Conservation (phyloP, 2,888 invertebrate species). For the Blera fallax region DNA sequence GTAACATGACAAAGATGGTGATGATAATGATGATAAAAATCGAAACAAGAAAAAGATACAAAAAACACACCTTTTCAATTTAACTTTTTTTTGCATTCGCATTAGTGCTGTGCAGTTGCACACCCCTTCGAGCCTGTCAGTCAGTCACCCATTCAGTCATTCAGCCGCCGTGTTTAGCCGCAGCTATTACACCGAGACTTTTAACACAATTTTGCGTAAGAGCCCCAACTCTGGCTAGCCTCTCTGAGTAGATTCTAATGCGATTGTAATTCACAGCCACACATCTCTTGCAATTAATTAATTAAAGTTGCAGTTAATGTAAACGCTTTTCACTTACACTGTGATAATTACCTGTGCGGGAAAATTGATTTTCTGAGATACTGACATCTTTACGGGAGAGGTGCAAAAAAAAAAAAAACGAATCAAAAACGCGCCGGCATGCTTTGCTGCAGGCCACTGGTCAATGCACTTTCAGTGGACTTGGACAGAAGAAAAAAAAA, state of each 20-base stretch:
- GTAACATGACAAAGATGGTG: slow-evolving; percentile 26
- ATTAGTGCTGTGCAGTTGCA: background rate
- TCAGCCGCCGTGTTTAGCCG: no score
- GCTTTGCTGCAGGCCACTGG: slow-evolving; percentile 9
- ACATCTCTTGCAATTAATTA: slow-evolving; percentile 34
- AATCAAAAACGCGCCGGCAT: no score
- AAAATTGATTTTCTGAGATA: slow-evolving; percentile 53
- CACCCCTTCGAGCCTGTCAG: background rate
- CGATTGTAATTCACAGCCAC: background rate
- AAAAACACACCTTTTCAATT: background rate
- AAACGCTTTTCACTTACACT: background rate
- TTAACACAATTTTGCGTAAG: slow-evolving; percentile 25
- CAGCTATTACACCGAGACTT: background rate
- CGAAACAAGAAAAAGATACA: slow-evolving; percentile 2
- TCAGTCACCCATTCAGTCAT: background rate
- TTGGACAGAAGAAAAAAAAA: slow-evolving; percentile 28
- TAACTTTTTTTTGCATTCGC: slow-evolving; percentile 8
- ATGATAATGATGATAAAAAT: slow-evolving; percentile 15
- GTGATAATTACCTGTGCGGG: slow-evolving; percentile 10
- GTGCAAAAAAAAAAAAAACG: no score
- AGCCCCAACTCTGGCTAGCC: background rate
- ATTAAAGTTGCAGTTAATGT: slow-evolving; percentile 20
- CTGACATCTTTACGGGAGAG: no score
- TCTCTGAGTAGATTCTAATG: slow-evolving; percentile 16
- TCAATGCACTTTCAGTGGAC: slow-evolving; percentile 58